Conservation (phyloP, 2,797 vertebrate species). For the Apogon talboti region DNA sequence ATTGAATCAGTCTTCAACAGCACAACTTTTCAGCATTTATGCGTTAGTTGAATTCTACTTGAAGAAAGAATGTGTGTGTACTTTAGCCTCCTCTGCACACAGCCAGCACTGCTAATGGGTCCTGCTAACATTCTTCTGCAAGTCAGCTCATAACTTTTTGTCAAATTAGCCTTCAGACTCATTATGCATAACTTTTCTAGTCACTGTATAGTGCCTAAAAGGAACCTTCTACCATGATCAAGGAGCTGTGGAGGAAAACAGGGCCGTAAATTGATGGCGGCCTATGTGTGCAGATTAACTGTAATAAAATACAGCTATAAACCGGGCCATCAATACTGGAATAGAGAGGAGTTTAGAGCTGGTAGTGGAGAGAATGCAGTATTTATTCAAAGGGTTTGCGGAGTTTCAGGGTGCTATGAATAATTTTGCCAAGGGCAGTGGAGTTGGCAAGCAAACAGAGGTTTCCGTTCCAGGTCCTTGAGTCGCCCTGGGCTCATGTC, state of each 20-base stretch:
- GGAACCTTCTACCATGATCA: slow-evolving; percentile 8
- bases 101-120: too few species aligned
- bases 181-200: not conserved
- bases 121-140: slow-evolving; percentile 6
- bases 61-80: too few species aligned
- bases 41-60: too few species aligned
- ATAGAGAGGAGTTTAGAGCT: slow-evolving; percentile 18
- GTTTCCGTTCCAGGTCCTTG: slow-evolving; percentile 58
- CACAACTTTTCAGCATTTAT: too few species aligned
- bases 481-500: slow-evolving; percentile 42
- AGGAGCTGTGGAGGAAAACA: slow-evolving; percentile 15
- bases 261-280: slow-evolving; percentile 10
- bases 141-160: not conserved
- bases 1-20: too few species aligned
- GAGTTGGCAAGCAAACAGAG: slow-evolving; percentile 43
- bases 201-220: not conserved
- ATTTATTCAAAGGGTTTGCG: slow-evolving; percentile 47
- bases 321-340: slow-evolving; percentile 17
- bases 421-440: slow-evolving; percentile 50
- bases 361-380: not conserved
- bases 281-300: slow-evolving; percentile 20
- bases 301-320: slow-evolving; percentile 26
- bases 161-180: not conserved
- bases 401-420: slow-evolving; percentile 34
- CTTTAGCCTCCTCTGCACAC: too few species aligned